Evolutionary conservation across 2,113 vertebrate genomes (phyloP).

Genomic region (Scatophagus argus): DNA sequence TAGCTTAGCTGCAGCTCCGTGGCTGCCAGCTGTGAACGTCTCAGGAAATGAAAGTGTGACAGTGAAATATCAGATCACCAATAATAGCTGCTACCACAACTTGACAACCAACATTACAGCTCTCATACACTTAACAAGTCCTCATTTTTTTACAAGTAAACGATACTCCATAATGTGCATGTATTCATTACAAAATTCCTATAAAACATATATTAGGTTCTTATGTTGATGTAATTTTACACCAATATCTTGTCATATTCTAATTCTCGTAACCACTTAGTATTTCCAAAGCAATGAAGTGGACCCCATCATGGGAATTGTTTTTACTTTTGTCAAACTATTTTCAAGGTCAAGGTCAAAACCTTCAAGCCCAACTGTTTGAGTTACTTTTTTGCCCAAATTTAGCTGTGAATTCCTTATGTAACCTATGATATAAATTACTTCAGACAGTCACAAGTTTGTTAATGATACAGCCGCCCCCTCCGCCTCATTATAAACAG

Average conservation of each 20-base stretch:
- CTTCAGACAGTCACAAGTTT: not conserved
- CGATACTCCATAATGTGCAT: not conserved
- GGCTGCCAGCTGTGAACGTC: conserved; percentile 44
- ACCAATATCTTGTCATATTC: not conserved
- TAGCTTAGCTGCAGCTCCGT: conserved; percentile 25
- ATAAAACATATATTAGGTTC: not conserved
- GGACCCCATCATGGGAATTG: not conserved
- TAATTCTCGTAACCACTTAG: not conserved
- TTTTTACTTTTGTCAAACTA: not conserved
- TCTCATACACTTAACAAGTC: conserved; percentile 8
- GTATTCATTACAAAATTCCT: not conserved
- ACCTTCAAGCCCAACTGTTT: too few relatives aligned
- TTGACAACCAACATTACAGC: not conserved
- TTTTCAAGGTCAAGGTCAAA: too few relatives aligned
- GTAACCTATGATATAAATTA: not conserved
- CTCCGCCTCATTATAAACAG: too few relatives aligned
- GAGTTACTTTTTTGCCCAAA: not conserved
- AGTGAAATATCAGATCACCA: conserved; percentile 47
- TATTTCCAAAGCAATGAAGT: not conserved
- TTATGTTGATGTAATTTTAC: not conserved
- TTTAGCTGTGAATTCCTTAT: not conserved
- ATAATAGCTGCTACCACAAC: conserved; percentile 34
- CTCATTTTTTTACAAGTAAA: not conserved
- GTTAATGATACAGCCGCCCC: not conserved
- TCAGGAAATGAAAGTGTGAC: conserved; percentile 57